Base-by-base conservation (phyloP, 1,140 invertebrate species). In the Papilio polyxenes region DNA sequence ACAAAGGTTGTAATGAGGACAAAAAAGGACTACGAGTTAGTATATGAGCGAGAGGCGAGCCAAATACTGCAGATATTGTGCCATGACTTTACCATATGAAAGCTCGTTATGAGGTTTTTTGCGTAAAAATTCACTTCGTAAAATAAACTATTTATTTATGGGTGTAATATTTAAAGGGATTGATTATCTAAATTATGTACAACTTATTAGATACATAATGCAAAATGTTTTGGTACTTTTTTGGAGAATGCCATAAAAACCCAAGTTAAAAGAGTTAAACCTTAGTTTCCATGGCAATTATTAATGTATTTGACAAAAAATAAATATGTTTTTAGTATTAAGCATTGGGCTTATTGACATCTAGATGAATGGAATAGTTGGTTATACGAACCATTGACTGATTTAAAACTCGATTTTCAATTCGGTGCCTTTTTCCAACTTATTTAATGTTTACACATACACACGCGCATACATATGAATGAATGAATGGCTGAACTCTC, bases 41-140 rank as follows among this genome's bases (percentile, higher is more conserved):
- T 77, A 77, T 53, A 77, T 53, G 49, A 20, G 48, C 23, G 75
- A 77, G 49, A 77, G 13, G 49, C 75, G 75, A 77, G 75, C 75
- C 75, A 77, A 77, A 53, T 77, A 53, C n/a, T 53, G 75, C 48
- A 51, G 75, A 56, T 77, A 77, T 77, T 53, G 75, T 51, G 75
- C 75, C 75, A 77, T 37, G 49, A 49, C 10, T 49, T 77, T 77
- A 56, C 75, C 75, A 77, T 77, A 53, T 15, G 75, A 76, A 76
- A 49, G 44, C 9, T 53, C 48, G 75, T 77, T 51, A 53, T 23
- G 48, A 77, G 49, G 11, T 53, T 56, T 53, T 77, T 31, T n/a
- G 49, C 20, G 48, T 77, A 77, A 53, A 76, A 31, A 23, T 31
- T 77, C 5, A 37, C 49, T 77, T 51, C 20, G 15, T 56, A 56